Percentiles rank a stretch among this genome's conserved stretches.
Conservation (phyloP, 2,113 vertebrate species). For the Formicarius rufipectus region DNA sequence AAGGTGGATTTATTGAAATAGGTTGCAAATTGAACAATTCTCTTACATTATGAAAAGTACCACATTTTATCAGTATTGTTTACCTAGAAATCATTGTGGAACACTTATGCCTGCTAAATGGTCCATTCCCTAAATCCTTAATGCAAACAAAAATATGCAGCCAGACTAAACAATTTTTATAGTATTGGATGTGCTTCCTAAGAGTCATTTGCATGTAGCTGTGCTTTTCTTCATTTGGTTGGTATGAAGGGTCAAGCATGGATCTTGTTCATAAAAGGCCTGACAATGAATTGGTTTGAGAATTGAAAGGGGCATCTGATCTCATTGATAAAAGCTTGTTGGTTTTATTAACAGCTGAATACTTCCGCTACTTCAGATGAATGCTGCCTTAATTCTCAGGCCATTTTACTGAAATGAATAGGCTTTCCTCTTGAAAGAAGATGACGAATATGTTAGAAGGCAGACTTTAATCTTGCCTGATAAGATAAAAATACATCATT, state of each 20-base stretch:
- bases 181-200: background rate
- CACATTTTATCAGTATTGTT: background rate
- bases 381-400: background rate
- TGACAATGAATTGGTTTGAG: background rate
- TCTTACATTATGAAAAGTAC: background rate
- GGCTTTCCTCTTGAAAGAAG: background rate
- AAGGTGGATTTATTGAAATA: background rate
- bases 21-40: background rate
- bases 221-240: background rate
- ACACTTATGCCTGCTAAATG: background rate
- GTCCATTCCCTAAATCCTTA: background rate
- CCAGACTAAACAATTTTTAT: background rate
- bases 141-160: background rate
- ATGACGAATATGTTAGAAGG: background rate
- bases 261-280: background rate
- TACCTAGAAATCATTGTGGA: background rate
- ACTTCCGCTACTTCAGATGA: background rate
- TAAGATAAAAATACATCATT: background rate
- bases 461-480: background rate
- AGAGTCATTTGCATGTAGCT: background rate
- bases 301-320: background rate
- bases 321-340: background rate
- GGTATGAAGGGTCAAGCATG: background rate
- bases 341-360: conserved; percentile 28
- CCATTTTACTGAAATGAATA: conserved; percentile 7